Percentiles rank a stretch among this genome's conserved stretches.
These are phyloP conservation scores for Siphamia tubifer DNA, from an alignment of 2,113 vertebrate species.

Conservation along the genomic window DNA sequence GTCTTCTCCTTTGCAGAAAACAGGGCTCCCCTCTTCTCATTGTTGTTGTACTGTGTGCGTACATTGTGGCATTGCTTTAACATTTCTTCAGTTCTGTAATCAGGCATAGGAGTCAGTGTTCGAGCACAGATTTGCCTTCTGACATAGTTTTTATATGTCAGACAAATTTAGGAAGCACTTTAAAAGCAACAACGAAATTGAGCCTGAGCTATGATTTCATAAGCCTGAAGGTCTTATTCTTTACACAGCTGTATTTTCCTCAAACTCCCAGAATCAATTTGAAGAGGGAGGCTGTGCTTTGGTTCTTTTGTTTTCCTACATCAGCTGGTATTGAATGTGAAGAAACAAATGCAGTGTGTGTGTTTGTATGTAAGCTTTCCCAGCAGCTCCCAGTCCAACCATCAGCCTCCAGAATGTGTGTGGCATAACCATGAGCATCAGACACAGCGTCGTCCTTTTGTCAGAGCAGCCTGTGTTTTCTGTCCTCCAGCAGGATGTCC, in stretches of 20 bases:
- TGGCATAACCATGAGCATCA: constrained; percentile 17
- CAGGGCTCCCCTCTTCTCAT: not conserved
- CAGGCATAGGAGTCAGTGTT: not conserved
- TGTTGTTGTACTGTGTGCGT: not conserved
- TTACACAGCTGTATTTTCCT: constrained; percentile 1
- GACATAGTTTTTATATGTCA: not conserved
- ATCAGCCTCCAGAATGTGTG: not conserved
- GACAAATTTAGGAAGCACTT: constrained; percentile 38
- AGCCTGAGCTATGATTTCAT: not conserved
- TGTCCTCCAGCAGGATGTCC: not conserved
- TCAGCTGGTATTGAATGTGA: constrained; percentile 12
- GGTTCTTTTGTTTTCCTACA: not conserved
- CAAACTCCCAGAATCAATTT: not conserved
- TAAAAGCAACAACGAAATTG: not conserved
- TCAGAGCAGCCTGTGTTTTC: not conserved
- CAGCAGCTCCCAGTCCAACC: not conserved
- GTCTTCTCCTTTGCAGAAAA: not conserved
- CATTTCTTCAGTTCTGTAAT: not conserved
- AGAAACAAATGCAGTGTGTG: not conserved
- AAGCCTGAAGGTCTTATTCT: not conserved
- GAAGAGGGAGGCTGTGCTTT: not conserved
- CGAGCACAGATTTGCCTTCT: not conserved
- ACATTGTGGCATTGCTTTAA: not conserved
- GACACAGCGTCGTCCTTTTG: not conserved
- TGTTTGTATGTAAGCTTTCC: not conserved